Evolutionary conservation across 2,888 invertebrate species (phyloP).

Genomic region (Chironomus tentans): DNA sequence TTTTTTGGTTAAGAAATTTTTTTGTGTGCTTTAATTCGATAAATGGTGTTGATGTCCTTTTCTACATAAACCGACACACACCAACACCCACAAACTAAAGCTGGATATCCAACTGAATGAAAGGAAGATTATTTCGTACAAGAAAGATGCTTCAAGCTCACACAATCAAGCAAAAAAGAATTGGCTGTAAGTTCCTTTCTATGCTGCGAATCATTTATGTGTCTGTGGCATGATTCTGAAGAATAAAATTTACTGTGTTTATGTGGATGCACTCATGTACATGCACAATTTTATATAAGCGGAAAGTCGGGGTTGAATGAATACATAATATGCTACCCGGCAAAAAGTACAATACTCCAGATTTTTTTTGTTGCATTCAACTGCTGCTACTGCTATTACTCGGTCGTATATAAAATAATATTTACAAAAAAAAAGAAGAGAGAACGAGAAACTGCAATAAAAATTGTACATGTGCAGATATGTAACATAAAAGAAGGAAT

Average conservation of each 20-base stretch:
- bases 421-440: no score
- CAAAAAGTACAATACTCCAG: slow-evolving; percentile 19
- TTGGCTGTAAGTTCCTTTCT: not conserved
- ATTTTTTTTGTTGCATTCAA: not conserved
- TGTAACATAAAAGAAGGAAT: no score
- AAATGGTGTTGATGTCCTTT: slow-evolving; percentile 24
- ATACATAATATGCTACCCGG: slow-evolving; percentile 13
- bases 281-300: not conserved
- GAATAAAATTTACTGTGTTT: not conserved
- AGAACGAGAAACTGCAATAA: no score
- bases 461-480: no score
- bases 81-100: not conserved
- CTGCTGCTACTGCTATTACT: not conserved
- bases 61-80: slow-evolving; percentile 5
- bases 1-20: not conserved
- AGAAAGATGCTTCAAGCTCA: not conserved
- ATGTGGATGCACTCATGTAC: no score
- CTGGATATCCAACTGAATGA: no score
- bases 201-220: not conserved
- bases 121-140: no score
- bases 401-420: no score
- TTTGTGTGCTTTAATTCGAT: not conserved
- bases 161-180: not conserved
- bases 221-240: slow-evolving; percentile 18
- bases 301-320: slow-evolving; percentile 17